A percentile compares a stretch with the other conserved stretches of the same genome.
These are phyloP conservation scores for Idaea dimidiata DNA, from an alignment of 2,888 invertebrate genomes.

Conservation along the genomic window DNA sequence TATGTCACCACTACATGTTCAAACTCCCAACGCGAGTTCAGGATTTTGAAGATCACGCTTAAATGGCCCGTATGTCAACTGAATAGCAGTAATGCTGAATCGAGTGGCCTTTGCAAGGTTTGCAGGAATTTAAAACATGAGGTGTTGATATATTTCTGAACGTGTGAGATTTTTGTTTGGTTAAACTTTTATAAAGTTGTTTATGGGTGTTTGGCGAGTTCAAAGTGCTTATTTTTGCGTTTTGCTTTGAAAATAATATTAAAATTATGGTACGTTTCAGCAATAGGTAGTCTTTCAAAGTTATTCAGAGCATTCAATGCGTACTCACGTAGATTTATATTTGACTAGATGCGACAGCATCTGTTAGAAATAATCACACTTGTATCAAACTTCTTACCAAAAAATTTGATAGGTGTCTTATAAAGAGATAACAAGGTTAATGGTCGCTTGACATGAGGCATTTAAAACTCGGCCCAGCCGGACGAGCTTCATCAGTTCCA, in stretches of 20 bases:
- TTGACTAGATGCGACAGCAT: too few relatives aligned
- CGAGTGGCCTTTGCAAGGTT: conserved; percentile 55
- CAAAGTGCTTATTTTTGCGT: conserved; percentile 1
- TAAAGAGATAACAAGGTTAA: too few relatives aligned
- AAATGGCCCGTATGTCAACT: conserved; percentile 40
- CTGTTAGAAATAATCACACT: too few relatives aligned
- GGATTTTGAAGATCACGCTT: background rate
- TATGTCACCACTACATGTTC: conserved; percentile 21
- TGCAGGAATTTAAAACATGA: conserved; percentile 62
- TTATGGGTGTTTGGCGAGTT: conserved; percentile 10
- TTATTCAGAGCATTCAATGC: too few relatives aligned
- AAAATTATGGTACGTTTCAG: conserved; percentile 5
- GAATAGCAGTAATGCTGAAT: conserved; percentile 64
- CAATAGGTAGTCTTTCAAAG: conserved; percentile 3
- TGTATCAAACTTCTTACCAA: too few relatives aligned
- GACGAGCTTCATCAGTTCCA: too few relatives aligned
- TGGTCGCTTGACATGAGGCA: too few relatives aligned
- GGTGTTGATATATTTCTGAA: conserved; percentile 44
- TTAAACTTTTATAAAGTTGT: conserved; percentile 27
- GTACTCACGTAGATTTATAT: too few relatives aligned
- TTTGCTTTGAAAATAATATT: background rate
- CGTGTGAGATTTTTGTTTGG: conserved; percentile 34
- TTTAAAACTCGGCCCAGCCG: too few relatives aligned
- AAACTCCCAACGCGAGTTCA: background rate
- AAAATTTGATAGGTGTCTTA: too few relatives aligned